phyloP scores from a whole-genome alignment of 2,797 vertebrate species.

The Melanotaenia nigrans region DNA sequence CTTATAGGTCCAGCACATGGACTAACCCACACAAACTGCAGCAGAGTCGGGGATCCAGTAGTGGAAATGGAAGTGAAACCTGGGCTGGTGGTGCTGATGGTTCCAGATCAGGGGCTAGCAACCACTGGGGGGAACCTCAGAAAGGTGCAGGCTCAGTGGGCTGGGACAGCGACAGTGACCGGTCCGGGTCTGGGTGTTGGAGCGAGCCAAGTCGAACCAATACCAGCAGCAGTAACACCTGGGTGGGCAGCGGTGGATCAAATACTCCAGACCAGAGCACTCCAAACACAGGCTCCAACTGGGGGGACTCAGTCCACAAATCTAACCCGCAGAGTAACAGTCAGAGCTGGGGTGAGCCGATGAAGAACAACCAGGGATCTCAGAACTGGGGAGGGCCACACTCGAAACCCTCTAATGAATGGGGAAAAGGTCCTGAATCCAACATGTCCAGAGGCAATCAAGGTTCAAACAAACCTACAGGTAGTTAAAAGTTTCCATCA shows the following conservation, averaged over 20 bases:
- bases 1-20: conserved; percentile 85
- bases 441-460: conserved; percentile 84
- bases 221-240: conserved; percentile 83
- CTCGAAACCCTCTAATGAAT: conserved; percentile 86
- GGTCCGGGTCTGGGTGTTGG: conserved; percentile 92
- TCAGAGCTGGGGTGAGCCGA: conserved; percentile 87
- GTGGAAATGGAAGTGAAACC: conserved; percentile 75
- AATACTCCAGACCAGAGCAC: conserved; percentile 84
- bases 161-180: conserved; percentile 91
- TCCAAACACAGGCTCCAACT: conserved; percentile 79
- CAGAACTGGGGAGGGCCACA: conserved; percentile 88
- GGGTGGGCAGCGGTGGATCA: conserved; percentile 81
- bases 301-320: conserved; percentile 88
- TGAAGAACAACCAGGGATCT: conserved; percentile 83
- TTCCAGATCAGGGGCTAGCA: conserved; percentile 76
- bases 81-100: conserved; percentile 88
- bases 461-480: conserved; percentile 83
- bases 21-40: conserved; percentile 83
- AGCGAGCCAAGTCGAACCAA: conserved; percentile 87
- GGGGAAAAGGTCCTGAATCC: conserved; percentile 87
- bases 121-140: conserved; percentile 92
- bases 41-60: conserved; percentile 87
- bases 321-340: conserved; percentile 79
- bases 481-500: conserved; percentile 34
- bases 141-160: conserved; percentile 87